Evolutionary conservation across 2,113 vertebrate species (phyloP).

Genomic region (Ranitomeya variabilis): DNA sequence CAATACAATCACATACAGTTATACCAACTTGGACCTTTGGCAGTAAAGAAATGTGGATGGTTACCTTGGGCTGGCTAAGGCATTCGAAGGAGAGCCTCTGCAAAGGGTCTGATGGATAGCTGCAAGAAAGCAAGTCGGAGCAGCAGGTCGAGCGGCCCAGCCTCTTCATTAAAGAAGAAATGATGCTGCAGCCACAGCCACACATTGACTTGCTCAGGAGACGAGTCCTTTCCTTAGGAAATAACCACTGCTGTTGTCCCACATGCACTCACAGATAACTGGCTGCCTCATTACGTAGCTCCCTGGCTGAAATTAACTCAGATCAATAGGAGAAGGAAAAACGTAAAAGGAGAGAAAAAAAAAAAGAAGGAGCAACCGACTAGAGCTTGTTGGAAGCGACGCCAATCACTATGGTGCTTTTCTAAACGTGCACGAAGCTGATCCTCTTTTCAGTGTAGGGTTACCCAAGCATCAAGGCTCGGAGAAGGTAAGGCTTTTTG

Average conservation of each 20-base stretch:
- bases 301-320: conserved; percentile 69
- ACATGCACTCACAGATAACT: conserved; percentile 67
- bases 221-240: conserved; percentile 73
- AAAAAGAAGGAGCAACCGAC: conserved; percentile 10
- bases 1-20: conserved; percentile 66
- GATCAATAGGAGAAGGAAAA: conserved; percentile 62
- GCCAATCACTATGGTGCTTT: conserved; percentile 31
- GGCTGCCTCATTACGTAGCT: conserved; percentile 77
- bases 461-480: conserved; percentile 3
- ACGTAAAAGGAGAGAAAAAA: neutral
- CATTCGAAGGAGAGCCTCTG: conserved; percentile 88
- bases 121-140: conserved; percentile 92
- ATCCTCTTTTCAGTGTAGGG: conserved; percentile 44
- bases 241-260: conserved; percentile 68
- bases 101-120: conserved; percentile 92
- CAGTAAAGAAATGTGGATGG: conserved; percentile 70
- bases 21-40: conserved; percentile 59
- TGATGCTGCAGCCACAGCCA: conserved; percentile 95
- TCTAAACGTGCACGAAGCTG: conserved; percentile 62
- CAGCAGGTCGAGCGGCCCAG: conserved; percentile 94
- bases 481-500: conserved; percentile 61
- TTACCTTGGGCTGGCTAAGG: conserved; percentile 92
- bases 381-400: conserved; percentile 22
- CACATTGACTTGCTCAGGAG: conserved; percentile 94
- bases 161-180: conserved; percentile 99